Conservation (phyloP, 2,888 invertebrate species). For the Oscheius myriophilus region DNA sequence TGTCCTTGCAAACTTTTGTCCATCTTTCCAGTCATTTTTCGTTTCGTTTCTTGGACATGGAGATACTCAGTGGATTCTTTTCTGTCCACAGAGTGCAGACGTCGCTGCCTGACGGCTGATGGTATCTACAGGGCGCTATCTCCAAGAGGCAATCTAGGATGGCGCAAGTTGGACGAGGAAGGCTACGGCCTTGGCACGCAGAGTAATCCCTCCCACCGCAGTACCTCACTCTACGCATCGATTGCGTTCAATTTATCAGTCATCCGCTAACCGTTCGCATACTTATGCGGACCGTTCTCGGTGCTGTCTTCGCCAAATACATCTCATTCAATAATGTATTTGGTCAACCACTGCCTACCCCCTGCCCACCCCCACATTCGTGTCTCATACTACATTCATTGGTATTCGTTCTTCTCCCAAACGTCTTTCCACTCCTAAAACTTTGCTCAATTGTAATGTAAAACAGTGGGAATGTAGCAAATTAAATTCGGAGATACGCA, state of each 20-base stretch:
- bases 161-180: slow-evolving; percentile 32
- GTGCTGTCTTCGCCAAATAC: no score
- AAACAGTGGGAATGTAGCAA: no score
- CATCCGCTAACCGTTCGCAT: background rate
- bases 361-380: no score
- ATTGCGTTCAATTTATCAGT: slow-evolving; percentile 28
- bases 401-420: no score
- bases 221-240: background rate
- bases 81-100: slow-evolving; percentile 22
- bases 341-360: no score
- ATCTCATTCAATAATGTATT: no score
- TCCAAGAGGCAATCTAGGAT: slow-evolving; percentile 27
- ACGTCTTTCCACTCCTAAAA: no score
- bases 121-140: slow-evolving; percentile 27
- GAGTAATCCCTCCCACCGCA: slow-evolving; percentile 25
- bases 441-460: no score
- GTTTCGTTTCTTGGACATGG: background rate
- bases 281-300: no score
- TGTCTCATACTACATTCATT: no score
- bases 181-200: slow-evolving; percentile 29
- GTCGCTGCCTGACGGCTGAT: slow-evolving; percentile 20
- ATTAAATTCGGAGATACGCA: no score
- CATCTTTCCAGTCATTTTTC: background rate
- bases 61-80: no score
- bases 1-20: background rate